These are phyloP conservation scores for Gymnoscelis rufifasciata DNA, from an alignment of 2,888 invertebrate species.

Conservation along the genomic window DNA sequence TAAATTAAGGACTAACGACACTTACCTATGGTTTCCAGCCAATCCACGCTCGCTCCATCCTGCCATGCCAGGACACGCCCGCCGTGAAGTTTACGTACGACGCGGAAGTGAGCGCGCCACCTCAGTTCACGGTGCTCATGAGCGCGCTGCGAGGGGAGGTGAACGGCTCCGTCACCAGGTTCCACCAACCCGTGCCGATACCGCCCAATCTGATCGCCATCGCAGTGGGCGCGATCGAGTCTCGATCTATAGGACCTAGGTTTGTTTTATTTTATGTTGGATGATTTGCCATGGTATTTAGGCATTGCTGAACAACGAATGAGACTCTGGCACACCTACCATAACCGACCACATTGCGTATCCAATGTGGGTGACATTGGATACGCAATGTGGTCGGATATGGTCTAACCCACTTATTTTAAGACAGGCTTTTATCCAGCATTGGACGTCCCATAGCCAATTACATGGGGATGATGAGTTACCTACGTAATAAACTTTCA, in stretches of 20 bases:
- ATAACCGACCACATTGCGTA: too few relatives aligned
- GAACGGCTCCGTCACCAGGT: constrained; percentile 38
- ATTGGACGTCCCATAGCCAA: too few relatives aligned
- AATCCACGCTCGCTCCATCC: constrained; percentile 91
- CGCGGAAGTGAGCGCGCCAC: constrained; percentile 85
- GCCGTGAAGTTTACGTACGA: constrained; percentile 91
- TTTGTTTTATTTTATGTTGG: constrained; percentile 25
- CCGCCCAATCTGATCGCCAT: constrained; percentile 35
- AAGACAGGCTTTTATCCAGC: too few relatives aligned
- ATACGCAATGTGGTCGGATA: too few relatives aligned
- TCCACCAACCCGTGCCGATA: constrained; percentile 37
- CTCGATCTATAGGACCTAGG: constrained; percentile 3
- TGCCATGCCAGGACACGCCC: constrained; percentile 96
- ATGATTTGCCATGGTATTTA: too few relatives aligned
- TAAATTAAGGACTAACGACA: too few relatives aligned
- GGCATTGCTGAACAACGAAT: too few relatives aligned
- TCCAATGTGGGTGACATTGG: too few relatives aligned
- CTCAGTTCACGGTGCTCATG: constrained; percentile 84
- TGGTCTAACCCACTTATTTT: too few relatives aligned
- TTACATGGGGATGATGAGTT: too few relatives aligned
- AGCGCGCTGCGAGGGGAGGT: constrained; percentile 4
- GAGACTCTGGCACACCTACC: too few relatives aligned
- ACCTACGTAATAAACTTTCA: too few relatives aligned
- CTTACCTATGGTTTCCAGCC: constrained; percentile 75
- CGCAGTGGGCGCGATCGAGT: constrained; percentile 21